Conservation (phyloP, 2,888 invertebrate genomes). For the Apodemia duryi region DNA sequence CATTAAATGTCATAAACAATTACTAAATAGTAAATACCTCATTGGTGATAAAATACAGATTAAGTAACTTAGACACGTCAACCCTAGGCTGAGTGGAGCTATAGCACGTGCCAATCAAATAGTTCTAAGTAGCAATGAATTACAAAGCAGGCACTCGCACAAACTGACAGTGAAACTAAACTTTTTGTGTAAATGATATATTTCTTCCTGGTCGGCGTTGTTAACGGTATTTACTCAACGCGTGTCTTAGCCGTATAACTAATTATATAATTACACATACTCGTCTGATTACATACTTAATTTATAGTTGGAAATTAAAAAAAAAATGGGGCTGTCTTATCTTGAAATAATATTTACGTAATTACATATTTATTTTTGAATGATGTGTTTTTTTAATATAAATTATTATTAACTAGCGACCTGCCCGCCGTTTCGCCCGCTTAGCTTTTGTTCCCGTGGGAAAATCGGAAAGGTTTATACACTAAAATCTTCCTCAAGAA, state of each 20-base stretch:
- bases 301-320: too few relatives aligned
- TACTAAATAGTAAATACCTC: too few relatives aligned
- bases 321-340: too few relatives aligned
- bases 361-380: too few relatives aligned
- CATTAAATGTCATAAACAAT: too few relatives aligned
- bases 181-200: background rate
- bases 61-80: background rate
- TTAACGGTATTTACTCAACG: slow-evolving; percentile 6
- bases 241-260: background rate
- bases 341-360: too few relatives aligned
- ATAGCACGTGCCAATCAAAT: slow-evolving; percentile 8
- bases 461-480: too few relatives aligned
- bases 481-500: too few relatives aligned
- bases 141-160: background rate
- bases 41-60: background rate
- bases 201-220: background rate
- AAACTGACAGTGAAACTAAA: background rate
- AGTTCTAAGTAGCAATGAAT: slow-evolving; percentile 7
- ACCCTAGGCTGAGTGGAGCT: background rate
- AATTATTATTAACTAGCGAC: too few relatives aligned
- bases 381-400: too few relatives aligned
- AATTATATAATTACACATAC: slow-evolving; percentile 4
- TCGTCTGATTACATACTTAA: background rate
- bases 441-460: too few relatives aligned
- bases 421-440: too few relatives aligned